Conservation (phyloP, 2,113 vertebrate genomes). For the Noturus placidus region DNA sequence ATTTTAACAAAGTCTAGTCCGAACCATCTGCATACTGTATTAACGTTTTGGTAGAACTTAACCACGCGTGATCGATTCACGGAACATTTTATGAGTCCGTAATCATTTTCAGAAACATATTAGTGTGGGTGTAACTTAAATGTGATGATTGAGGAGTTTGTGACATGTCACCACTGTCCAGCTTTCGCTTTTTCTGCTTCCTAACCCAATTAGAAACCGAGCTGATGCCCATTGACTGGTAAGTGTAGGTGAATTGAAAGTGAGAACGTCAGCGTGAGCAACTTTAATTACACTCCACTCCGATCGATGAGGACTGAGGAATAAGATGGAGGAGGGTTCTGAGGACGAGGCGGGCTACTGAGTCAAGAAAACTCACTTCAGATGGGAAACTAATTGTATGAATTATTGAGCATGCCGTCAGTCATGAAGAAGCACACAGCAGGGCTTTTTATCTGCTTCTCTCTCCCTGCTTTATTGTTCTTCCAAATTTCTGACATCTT, state of each 20-base stretch:
- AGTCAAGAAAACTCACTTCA: constrained; percentile 72
- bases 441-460: constrained; percentile 47
- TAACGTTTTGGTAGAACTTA: background rate
- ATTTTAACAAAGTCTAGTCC: background rate
- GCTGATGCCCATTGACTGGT: background rate
- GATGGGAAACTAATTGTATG: constrained; percentile 72
- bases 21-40: background rate
- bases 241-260: constrained; percentile 54
- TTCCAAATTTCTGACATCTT: background rate
- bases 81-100: background rate
- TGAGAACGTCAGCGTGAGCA: constrained; percentile 51
- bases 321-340: constrained; percentile 65
- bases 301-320: constrained; percentile 72
- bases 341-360: constrained; percentile 66
- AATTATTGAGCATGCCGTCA: constrained; percentile 72
- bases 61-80: background rate
- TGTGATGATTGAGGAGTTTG: background rate
- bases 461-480: background rate
- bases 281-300: constrained; percentile 71
- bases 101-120: background rate
- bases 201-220: background rate
- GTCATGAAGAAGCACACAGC: constrained; percentile 65
- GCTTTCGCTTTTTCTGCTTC: background rate
- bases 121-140: background rate
- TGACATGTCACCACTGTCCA: background rate